Percentiles rank a stretch among this genome's conserved stretches.
These are phyloP conservation scores for Chitala chitala DNA, from an alignment of 2,113 vertebrate species.

Conservation along the genomic window DNA sequence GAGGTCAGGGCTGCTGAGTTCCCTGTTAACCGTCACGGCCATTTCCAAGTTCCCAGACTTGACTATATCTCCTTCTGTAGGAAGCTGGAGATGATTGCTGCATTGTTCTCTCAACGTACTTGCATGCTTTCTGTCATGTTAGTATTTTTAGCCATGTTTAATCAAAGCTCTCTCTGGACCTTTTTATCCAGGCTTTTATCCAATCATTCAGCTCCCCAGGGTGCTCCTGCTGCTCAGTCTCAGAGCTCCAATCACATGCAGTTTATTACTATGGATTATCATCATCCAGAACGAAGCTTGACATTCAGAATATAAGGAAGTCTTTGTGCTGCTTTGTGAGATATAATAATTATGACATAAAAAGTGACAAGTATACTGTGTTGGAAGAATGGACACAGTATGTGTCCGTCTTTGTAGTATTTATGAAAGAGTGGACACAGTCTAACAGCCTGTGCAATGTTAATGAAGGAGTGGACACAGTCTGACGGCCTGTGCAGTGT, in stretches of 20 bases:
- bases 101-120: not conserved
- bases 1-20: not conserved
- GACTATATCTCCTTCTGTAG: no score
- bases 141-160: constrained; percentile 9
- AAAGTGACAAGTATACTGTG: no score
- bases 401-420: no score
- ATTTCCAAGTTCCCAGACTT: not conserved
- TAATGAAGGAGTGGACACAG: no score
- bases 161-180: constrained; percentile 4
- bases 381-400: no score
- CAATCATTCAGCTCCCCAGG: not conserved
- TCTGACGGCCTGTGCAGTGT: no score
- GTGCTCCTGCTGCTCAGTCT: not conserved
- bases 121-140: not conserved
- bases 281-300: not conserved
- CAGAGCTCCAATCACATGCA: not conserved
- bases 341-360: no score
- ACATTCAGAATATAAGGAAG: not conserved
- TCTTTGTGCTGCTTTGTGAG: not conserved
- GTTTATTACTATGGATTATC: constrained; percentile 20
- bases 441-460: no score
- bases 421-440: no score
- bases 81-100: not conserved
- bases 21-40: not conserved
- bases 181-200: not conserved